These are phyloP conservation scores for Ceratitis capitata DNA, from an alignment of 1,140 invertebrate species.

Conservation along the genomic window DNA sequence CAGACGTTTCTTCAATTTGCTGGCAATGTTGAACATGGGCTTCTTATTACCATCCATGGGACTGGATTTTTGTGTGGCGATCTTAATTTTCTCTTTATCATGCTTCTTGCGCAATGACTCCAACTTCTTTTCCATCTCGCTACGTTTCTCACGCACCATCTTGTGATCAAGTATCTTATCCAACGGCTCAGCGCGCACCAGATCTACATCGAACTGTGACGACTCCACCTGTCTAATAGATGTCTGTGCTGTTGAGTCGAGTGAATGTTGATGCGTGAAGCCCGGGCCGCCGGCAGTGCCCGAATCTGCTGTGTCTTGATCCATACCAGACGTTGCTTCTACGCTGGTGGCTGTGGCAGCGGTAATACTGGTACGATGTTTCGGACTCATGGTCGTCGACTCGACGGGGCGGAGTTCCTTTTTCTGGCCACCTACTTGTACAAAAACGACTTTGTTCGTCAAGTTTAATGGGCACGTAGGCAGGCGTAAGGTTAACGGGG, in stretches of 20 bases:
- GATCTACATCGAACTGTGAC: slow-evolving; percentile 68
- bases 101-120: slow-evolving; percentile 85
- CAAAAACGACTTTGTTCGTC: slow-evolving; percentile 61
- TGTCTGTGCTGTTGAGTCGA: slow-evolving; percentile 54
- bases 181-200: slow-evolving; percentile 78
- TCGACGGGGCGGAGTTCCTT: slow-evolving; percentile 61
- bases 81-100: slow-evolving; percentile 79
- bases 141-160: slow-evolving; percentile 80
- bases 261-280: slow-evolving; percentile 62
- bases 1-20: slow-evolving; percentile 79
- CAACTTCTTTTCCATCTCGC: slow-evolving; percentile 88
- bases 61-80: slow-evolving; percentile 70
- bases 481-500: not conserved
- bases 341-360: slow-evolving; percentile 58
- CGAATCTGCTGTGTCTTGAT: slow-evolving; percentile 50
- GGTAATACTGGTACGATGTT: slow-evolving; percentile 64
- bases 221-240: slow-evolving; percentile 60
- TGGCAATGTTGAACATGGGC: slow-evolving; percentile 78
- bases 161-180: slow-evolving; percentile 85
- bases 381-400: slow-evolving; percentile 63
- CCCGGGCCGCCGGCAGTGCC: slow-evolving; percentile 40
- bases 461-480: slow-evolving; percentile 38
- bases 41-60: slow-evolving; percentile 70
- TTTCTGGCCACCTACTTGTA: slow-evolving; percentile 65
- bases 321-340: slow-evolving; percentile 46